phyloP scores from a whole-genome alignment of 2,888 invertebrate genomes.

The Steinernema hermaphroditum region DNA sequence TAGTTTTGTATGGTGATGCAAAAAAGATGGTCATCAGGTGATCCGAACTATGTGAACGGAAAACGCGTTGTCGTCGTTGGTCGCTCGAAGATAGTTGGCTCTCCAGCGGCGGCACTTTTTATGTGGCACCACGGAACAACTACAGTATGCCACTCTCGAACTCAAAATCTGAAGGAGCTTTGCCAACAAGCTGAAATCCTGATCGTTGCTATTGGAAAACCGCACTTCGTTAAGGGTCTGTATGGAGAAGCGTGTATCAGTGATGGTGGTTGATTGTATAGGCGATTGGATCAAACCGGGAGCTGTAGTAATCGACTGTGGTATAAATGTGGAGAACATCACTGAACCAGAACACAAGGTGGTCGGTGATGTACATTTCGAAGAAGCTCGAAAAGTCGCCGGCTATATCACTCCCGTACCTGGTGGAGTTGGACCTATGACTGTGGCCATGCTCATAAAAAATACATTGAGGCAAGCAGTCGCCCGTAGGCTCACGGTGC shows the following conservation, averaged over 20 bases:
- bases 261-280: constrained; percentile 32
- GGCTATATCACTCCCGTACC: constrained; percentile 67
- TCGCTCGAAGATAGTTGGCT: constrained; percentile 94
- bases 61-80: constrained; percentile 86
- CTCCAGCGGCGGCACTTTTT: constrained; percentile 87
- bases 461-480: constrained; percentile 87
- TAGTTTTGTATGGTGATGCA: no score
- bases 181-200: constrained; percentile 81
- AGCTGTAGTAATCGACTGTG: constrained; percentile 96
- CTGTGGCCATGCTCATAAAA: constrained; percentile 80
- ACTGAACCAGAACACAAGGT: constrained; percentile 56
- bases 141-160: constrained; percentile 93
- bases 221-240: constrained; percentile 81
- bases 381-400: constrained; percentile 74
- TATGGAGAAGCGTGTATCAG: background rate
- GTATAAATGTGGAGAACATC: constrained; percentile 76
- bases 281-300: constrained; percentile 92
- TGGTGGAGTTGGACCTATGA: constrained; percentile 97
- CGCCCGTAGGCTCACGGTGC: constrained; percentile 37
- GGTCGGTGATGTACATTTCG: constrained; percentile 92
- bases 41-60: constrained; percentile 54
- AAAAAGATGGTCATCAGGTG: constrained; percentile 41
- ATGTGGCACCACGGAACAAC: constrained; percentile 91
- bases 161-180: constrained; percentile 68
- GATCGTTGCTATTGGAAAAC: constrained; percentile 89